These are phyloP conservation scores for Phocoena sinus DNA, from an alignment of 2,113 vertebrate genomes.

Conservation along the genomic window DNA sequence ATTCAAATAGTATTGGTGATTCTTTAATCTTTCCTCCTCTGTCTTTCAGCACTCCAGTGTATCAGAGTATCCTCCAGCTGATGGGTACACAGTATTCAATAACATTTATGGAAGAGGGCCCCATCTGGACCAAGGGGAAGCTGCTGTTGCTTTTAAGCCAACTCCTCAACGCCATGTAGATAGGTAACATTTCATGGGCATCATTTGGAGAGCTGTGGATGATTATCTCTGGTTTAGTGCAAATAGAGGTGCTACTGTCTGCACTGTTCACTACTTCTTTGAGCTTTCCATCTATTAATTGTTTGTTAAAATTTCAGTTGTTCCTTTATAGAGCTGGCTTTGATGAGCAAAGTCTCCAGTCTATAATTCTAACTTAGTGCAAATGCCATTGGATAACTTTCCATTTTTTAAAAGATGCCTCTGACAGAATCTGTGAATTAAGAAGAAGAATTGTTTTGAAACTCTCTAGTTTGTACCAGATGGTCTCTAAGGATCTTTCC, in stretches of 20 bases:
- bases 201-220: conserved; percentile 75
- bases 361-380: neutral
- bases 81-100: conserved; percentile 84
- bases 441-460: neutral
- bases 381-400: neutral
- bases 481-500: neutral
- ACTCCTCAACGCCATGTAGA: conserved; percentile 86
- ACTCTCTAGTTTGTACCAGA: neutral
- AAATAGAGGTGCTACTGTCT: conserved; percentile 20
- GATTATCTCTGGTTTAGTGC: conserved; percentile 75
- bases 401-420: neutral
- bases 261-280: neutral
- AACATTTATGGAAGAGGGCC: conserved; percentile 82
- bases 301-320: neutral
- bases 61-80: conserved; percentile 80
- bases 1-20: neutral
- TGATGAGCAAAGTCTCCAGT: neutral
- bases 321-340: neutral
- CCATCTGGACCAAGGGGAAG: conserved; percentile 85
- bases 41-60: conserved; percentile 80
- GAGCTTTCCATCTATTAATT: neutral
- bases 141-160: conserved; percentile 86
- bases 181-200: conserved; percentile 83
- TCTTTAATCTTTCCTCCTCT: neutral
- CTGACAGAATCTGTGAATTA: neutral